Base-by-base conservation (phyloP, 2,113 vertebrate species). In the Pyxicephalus adspersus region DNA sequence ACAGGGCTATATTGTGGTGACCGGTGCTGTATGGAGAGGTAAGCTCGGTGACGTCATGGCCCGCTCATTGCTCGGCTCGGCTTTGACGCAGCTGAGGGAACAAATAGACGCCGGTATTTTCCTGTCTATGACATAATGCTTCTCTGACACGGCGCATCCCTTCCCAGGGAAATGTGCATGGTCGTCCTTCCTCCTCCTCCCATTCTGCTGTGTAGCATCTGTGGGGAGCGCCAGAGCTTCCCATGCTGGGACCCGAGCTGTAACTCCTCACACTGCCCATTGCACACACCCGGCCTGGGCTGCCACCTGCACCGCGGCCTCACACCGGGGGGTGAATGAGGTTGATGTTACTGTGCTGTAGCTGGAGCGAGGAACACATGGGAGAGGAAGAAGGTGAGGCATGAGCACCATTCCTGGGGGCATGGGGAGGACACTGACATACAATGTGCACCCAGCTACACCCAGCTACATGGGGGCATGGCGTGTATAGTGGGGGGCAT, bases 361-460 rank as follows among this genome's bases (percentile, higher is more conserved):
- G 93, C 91, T 97, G 96, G 95, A 96, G 95, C 91, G 95, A 97
- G 93, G 96, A 95, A 91, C 95, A 94, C 87, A 97, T 97, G 96
- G 96, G 95, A 93, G 96, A 97, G 91, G 95, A 97, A 85, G 95
- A 95, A 95, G 96, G 96, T 97, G 85, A 89, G 93, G 76, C 7
- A 2, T 6, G 3, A 6, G 31, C 3, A 34, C 31, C 31, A 6
- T 34, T 6, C 31, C n/a, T n/a, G 34, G 34, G 34, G 5, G 34
- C 5, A 38, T 38, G 34, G 5, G n/a, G n/a, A n/a, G n/a, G n/a
- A n/a, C n/a, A n/a, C n/a, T n/a, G n/a, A n/a, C n/a, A n/a, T n/a
- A n/a, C n/a, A n/a, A n/a, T n/a, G n/a, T n/a, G n/a, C n/a, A n/a
- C n/a, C n/a, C n/a, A n/a, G n/a, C n/a, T n/a, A n/a, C n/a, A n/a